Evolutionary conservation across 2,888 invertebrate genomes (phyloP).

Genomic region (Octonoba sinensis): DNA sequence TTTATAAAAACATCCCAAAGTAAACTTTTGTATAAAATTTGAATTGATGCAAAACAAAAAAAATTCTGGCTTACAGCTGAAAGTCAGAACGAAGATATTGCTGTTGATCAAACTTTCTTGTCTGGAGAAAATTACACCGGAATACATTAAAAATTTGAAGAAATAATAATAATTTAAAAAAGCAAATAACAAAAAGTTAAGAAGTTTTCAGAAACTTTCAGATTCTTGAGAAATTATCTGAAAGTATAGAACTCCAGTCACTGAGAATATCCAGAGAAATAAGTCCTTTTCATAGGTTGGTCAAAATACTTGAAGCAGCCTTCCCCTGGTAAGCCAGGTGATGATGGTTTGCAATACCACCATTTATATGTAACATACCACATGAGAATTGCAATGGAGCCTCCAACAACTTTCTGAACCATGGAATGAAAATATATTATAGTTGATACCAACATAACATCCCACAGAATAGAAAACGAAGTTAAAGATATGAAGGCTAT

Average conservation of each 20-base stretch:
- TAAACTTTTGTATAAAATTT: too few species aligned
- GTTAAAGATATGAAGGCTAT: constrained; percentile 84
- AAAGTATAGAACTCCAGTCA: neutral
- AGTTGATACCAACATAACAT: constrained; percentile 92
- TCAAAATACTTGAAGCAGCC: constrained; percentile 67
- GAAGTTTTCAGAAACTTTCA: too few species aligned
- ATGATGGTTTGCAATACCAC: constrained; percentile 68
- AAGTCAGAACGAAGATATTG: too few species aligned
- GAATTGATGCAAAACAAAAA: too few species aligned
- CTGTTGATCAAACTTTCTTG: too few species aligned
- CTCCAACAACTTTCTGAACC: constrained; percentile 93
- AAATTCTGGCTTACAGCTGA: too few species aligned
- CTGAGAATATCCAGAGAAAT: constrained; percentile 23
- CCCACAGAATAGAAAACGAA: constrained; percentile 87
- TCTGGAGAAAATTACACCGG: too few species aligned
- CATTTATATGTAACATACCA: constrained; percentile 91
- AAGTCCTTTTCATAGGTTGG: constrained; percentile 14
- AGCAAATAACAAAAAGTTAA: too few species aligned
- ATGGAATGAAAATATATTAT: constrained; percentile 96
- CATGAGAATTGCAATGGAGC: constrained; percentile 85
- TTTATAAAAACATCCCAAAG: too few species aligned
- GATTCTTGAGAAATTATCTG: too few species aligned
- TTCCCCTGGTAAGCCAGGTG: constrained; percentile 70
- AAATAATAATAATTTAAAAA: too few species aligned
- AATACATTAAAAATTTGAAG: too few species aligned